Base-by-base conservation (phyloP, 2,113 vertebrate genomes). In the Zootoca vivipara region DNA sequence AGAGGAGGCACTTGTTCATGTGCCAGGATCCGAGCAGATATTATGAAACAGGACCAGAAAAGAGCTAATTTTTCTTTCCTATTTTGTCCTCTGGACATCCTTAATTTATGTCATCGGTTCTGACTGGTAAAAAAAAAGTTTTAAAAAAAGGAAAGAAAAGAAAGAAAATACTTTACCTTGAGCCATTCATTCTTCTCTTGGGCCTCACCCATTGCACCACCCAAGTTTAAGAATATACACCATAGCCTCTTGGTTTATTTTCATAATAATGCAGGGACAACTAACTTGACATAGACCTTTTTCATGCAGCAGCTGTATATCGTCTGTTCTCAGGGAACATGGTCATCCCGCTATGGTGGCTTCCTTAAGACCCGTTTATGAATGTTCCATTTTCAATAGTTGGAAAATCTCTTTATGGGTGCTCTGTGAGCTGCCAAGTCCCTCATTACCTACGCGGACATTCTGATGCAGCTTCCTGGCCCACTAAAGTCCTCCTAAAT, bases 401-500 rank as follows among this genome's bases (percentile, higher is more conserved):
- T 95, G 92, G 92, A 95, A 87, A 90, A 88, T 78, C 86, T 95
- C 85, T 94, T 81, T 92, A 0, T 93, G 92, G 94, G 94, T 91
- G 89, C 35, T 80, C 92, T 96, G 93, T 93, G 94, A 95, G 92
- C 89, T 94, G 94, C 75, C 92, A 91, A 94, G 92, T 94, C 93
- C n/a, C 83, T 73, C 22, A n/a, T 72, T 52, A 84, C 94, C 93
- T 93, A 94, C 91, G 92, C 90, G 92, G 69, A 12, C 35, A 24
- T 91, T 91, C 90, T 67, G 38, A 94, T 87, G 92, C 93, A 93
- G 94, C 94, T 91, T 92, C 91, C 89, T 93, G 92, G 93, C 90
- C 94, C 93, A 93, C 92, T 95, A 93, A 94, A 94, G 56, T 80
- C 87, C 84, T 90, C 94, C 94, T 96, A 96, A 96, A 95, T 94